phyloP scores from a whole-genome alignment of 2,113 vertebrate species.

The Forbesichthys agassizii region DNA sequence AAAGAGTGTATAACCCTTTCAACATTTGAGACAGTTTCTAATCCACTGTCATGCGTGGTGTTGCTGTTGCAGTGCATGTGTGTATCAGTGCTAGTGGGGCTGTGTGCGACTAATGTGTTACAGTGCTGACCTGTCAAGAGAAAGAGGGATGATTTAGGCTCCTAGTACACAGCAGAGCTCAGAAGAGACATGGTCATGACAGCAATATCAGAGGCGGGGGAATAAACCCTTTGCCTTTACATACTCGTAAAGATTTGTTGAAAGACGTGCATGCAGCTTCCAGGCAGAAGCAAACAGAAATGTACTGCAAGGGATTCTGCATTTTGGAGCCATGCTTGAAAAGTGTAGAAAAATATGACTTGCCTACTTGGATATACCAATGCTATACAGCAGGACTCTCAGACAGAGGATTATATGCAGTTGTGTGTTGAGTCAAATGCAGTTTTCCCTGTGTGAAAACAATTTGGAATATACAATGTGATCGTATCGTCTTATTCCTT shows the following conservation, averaged over 20 bases:
- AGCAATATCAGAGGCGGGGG: slow-evolving; percentile 29
- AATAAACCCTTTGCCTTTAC: slow-evolving; percentile 26
- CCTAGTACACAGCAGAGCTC: slow-evolving; percentile 34
- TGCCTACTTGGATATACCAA: too few relatives aligned
- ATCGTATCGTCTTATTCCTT: background rate
- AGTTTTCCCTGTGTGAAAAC: background rate
- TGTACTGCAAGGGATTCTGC: too few relatives aligned
- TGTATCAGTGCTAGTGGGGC: background rate
- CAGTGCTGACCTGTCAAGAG: slow-evolving; percentile 25
- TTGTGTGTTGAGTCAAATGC: background rate
- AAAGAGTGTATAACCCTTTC: slow-evolving; percentile 3
- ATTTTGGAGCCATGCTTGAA: too few relatives aligned
- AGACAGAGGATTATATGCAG: background rate
- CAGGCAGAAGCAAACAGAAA: background rate
- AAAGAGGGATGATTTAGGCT: slow-evolving; percentile 37
- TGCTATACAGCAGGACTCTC: background rate
- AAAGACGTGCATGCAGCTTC: slow-evolving; percentile 33
- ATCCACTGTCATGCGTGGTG: slow-evolving; percentile 6
- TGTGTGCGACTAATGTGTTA: slow-evolving; percentile 20
- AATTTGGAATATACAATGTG: background rate
- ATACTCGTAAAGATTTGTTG: slow-evolving; percentile 19
- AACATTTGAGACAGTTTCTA: slow-evolving; percentile 1
- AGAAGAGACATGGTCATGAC: slow-evolving; percentile 30
- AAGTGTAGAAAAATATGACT: background rate
- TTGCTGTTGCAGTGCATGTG: background rate